Evolutionary conservation across 2,888 invertebrate genomes (phyloP), one percentile per base, ranked within the genome.

Genomic region (Zygogramma bicolorata): DNA sequence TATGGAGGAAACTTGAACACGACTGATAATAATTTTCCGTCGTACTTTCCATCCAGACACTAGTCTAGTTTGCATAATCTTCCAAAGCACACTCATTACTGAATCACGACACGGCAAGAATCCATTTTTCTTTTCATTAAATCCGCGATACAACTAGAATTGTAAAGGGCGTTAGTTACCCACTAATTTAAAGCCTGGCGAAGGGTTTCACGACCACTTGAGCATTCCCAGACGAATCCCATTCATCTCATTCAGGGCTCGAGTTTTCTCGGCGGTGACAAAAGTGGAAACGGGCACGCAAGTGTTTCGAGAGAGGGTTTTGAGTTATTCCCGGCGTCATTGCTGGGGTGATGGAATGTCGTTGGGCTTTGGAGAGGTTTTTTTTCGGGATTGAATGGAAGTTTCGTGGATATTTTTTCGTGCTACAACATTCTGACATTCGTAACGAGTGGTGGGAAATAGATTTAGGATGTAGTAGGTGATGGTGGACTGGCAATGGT

Each of bases 161-260:
- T 38, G 68, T 40, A 27, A 62, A 68, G 68, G 62, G 62, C 57
- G 62, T 57, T 57, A 68, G 62, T 68, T 68, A 62, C 62, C 62
- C 57, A 62, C 68, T 68, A 68, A 62, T 68, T 68, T 57, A 62
- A 38, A 62, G 53, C 42, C 13, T 18, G 40, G 29, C 53, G 40
- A 68, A 42, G 22, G 53, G 31, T 62, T 62, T 68, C 59, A 68
- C 38, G 57, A 57, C 61, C 38, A 68, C 68, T 68, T 53, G 68
- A 57, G 34, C 53, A 62, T 57, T 68, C 57, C 38, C 68, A 57
- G 68, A 68, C 40, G 27, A 22, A 62, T 31, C 62, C 38, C 61
- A 62, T 61, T 53, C 61, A 22, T 31, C 20, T 57, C 61, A 62
- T 68, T 62, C 53, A 62, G n/a, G n/a, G 34, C 53, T 38, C 25